A percentile compares a stretch with the other conserved stretches of the same genome.
Evolutionary conservation across 1,140 invertebrate genomes (phyloP).

Genomic region (Aphelenchoides avenae): DNA sequence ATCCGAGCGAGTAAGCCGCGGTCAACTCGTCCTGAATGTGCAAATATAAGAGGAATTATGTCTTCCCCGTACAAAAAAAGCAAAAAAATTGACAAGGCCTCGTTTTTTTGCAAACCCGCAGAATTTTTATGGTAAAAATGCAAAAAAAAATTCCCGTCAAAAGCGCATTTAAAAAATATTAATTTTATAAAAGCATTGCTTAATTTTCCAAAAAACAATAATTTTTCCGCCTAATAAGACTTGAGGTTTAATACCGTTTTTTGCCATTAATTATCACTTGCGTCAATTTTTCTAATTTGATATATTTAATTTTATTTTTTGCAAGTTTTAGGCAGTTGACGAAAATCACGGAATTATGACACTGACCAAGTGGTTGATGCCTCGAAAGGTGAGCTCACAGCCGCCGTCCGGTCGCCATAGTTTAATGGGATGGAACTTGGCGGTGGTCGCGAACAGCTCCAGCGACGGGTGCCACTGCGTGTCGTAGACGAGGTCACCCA

Average conservation of each 20-base stretch:
- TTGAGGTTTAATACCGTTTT: no score
- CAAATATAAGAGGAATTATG: no score
- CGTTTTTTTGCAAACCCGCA: slow-evolving; percentile 34
- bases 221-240: no score
- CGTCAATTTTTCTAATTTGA: no score
- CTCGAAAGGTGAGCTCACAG: slow-evolving; percentile 12
- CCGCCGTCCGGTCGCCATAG: not conserved
- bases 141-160: no score
- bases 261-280: no score
- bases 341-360: no score
- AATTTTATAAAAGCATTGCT: not conserved
- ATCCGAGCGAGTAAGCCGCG: slow-evolving; percentile 29
- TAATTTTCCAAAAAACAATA: not conserved
- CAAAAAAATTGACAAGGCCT: slow-evolving; percentile 19
- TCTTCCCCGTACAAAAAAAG: not conserved
- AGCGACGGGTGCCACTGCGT: slow-evolving; percentile 22
- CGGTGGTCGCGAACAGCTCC: slow-evolving; percentile 27
- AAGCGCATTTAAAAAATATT: no score
- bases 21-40: slow-evolving; percentile 35
- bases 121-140: no score
- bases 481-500: slow-evolving; percentile 34
- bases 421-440: slow-evolving; percentile 22
- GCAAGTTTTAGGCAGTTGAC: no score
- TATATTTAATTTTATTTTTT: no score
- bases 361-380: slow-evolving; percentile 34